Base-by-base conservation (phyloP, 2,888 invertebrate genomes). In the Lepidochitona cinerea region DNA sequence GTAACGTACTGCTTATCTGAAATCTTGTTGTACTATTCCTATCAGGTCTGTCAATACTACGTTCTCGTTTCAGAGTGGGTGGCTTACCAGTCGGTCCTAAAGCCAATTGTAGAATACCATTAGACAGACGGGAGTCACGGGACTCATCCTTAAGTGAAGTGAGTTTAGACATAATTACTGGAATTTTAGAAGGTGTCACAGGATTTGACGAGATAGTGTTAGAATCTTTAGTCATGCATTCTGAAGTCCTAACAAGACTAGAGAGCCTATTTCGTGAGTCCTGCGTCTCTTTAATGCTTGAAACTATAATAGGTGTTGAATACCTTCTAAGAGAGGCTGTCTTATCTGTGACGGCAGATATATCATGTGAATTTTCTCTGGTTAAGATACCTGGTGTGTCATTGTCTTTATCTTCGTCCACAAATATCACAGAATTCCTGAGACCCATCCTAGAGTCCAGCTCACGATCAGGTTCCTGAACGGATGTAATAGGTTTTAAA, bases 331-430 rank as follows among this genome's bases (percentile, higher is more conserved):
- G 23, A 12, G 66, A 37, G 18, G 66, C 18, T 35, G 66, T 33
- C 29, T 29, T 66, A n/a, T 66, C 66, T n/a, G 37, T 35, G 18
- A 36, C 35, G n/a, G 37, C 9, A 1, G 66, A 66, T 2, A n/a
- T 37, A 14, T 37, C 37, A 14, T n/a, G 18, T n/a, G 37, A 37
- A 36, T 66, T 37, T 33, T 66, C 37, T 66, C 66, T 1, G 3
- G 35, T 23, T 35, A 37, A 37, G 23, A 35, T 33, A 4, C 37
- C 37, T 23, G 49, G 32, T 49, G n/a, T 41, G 7, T 52, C 73
- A 29, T 79, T 75, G 35, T 83, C 82, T n/a, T 80, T 82, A 72
- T 85, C 84, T 64, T 85, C 86, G 67, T 86, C 87, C 70, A 85
- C 73, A 72, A 83, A 85, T 69, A 84, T 82, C 68, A 85, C 75